Evolutionary conservation across 1,140 invertebrate genomes (phyloP).

Genomic region (Odontomachus brunneus): DNA sequence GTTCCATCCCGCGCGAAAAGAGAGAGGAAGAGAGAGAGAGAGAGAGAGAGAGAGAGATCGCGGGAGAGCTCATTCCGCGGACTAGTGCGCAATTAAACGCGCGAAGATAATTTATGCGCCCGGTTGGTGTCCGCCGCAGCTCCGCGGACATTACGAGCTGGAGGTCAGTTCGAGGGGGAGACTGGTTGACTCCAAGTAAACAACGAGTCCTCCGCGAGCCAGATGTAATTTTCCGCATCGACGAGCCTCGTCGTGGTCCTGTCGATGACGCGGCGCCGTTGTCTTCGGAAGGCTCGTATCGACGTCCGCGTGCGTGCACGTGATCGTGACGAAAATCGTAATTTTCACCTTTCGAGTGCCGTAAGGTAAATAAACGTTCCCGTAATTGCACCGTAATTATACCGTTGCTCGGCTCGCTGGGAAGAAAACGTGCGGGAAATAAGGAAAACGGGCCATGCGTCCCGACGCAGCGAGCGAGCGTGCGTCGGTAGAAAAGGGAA

Average conservation of each 20-base stretch:
- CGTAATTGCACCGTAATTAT: conserved; percentile 56
- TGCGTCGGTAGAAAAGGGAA: conserved; percentile 12
- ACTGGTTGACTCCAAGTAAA: conserved; percentile 38
- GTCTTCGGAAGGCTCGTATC: neutral
- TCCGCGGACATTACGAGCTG: neutral
- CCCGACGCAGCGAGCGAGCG: too few relatives aligned
- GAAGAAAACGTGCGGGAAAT: conserved; percentile 44
- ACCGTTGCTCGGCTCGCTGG: neutral
- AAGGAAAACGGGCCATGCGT: conserved; percentile 59
- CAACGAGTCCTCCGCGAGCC: conserved; percentile 10
- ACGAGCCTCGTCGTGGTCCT: neutral
- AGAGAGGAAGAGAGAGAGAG: too few relatives aligned
- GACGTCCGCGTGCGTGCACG: neutral
- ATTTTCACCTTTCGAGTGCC: conserved; percentile 16
- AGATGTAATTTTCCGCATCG: conserved; percentile 47
- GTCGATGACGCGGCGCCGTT: neutral
- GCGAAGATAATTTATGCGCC: conserved; percentile 36
- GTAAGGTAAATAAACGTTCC: conserved; percentile 39
- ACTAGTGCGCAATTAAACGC: conserved; percentile 24
- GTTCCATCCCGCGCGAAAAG: neutral
- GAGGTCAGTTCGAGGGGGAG: neutral
- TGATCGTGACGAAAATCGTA: conserved; percentile 3
- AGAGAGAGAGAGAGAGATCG: too few relatives aligned
- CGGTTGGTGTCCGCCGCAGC: neutral
- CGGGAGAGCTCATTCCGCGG: neutral